phyloP scores from a whole-genome alignment of 2,888 invertebrate genomes.

The Cerastis leucographa region DNA sequence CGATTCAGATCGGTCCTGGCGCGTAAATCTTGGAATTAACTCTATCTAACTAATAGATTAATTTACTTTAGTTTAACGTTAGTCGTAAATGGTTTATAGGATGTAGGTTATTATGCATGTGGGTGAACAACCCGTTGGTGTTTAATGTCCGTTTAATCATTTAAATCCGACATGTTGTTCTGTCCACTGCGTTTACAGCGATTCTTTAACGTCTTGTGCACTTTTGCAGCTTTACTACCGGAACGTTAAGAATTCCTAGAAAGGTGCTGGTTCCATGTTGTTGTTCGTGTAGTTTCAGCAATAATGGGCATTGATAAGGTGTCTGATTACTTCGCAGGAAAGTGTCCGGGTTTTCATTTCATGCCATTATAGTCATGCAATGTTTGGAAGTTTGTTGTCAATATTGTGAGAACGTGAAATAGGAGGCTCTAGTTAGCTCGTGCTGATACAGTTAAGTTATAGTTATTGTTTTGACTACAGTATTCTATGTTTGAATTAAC shows the following conservation, averaged over 20 bases:
- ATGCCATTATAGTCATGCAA: slow-evolving; percentile 46
- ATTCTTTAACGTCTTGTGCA: neutral
- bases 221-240: slow-evolving; percentile 5
- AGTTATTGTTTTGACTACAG: slow-evolving; percentile 32
- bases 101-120: slow-evolving; percentile 32
- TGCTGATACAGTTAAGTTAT: slow-evolving; percentile 6
- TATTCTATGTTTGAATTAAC: slow-evolving; percentile 33
- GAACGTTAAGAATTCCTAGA: slow-evolving; percentile 1
- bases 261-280: slow-evolving; percentile 11
- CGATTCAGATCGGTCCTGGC: slow-evolving; percentile 37
- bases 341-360: slow-evolving; percentile 36
- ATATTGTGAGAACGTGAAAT: slow-evolving; percentile 40
- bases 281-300: slow-evolving; percentile 14
- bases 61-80: slow-evolving; percentile 21
- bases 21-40: slow-evolving; percentile 34
- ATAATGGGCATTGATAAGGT: slow-evolving; percentile 37
- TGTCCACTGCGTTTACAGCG: neutral
- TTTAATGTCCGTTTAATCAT: slow-evolving; percentile 22
- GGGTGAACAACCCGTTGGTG: slow-evolving; percentile 11
- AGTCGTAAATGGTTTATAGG: slow-evolving; percentile 35
- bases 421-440: slow-evolving; percentile 18
- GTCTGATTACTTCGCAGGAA: slow-evolving; percentile 42
- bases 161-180: slow-evolving; percentile 10
- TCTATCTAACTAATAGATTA: slow-evolving; percentile 26
- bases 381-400: slow-evolving; percentile 39